Percentiles rank a stretch among this genome's conserved stretches.
phyloP scores from a whole-genome alignment of 2,113 vertebrate genomes.

The Phalacrocorax aristotelis region DNA sequence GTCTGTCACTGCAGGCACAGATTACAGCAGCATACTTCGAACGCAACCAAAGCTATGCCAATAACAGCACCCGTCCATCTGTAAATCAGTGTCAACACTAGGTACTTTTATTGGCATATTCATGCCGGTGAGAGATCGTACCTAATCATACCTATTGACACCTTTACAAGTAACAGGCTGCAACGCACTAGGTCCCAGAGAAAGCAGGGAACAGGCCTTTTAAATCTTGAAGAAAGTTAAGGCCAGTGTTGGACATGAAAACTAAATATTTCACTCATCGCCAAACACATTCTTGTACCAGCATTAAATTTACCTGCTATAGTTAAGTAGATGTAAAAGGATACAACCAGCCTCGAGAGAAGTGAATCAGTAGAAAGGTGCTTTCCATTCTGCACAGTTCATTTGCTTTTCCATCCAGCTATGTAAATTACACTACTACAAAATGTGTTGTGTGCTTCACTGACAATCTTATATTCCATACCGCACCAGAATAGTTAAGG shows the following conservation, averaged over 20 bases:
- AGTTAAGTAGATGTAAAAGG: not conserved
- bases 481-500: not conserved
- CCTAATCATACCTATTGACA: not conserved
- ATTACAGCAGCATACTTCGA: not conserved
- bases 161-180: not conserved
- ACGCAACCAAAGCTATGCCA: not conserved
- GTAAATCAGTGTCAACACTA: rapidly evolving
- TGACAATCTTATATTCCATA: not conserved
- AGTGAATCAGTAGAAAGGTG: not conserved
- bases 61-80: not conserved
- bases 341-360: not conserved
- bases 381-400: not conserved
- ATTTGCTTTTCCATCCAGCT: not conserved
- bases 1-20: not conserved
- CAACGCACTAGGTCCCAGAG: not conserved
- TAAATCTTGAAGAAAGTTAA: not conserved
- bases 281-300: not conserved
- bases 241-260: not conserved
- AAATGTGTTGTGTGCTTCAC: not conserved
- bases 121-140: not conserved
- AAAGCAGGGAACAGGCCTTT: not conserved
- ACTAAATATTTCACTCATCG: not conserved
- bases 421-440: not conserved
- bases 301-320: not conserved
- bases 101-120: not conserved